Evolutionary conservation across 2,797 vertebrate genomes (phyloP), one percentile per base, ranked within the genome.

Genomic region (Lateolabrax maculatus): DNA sequence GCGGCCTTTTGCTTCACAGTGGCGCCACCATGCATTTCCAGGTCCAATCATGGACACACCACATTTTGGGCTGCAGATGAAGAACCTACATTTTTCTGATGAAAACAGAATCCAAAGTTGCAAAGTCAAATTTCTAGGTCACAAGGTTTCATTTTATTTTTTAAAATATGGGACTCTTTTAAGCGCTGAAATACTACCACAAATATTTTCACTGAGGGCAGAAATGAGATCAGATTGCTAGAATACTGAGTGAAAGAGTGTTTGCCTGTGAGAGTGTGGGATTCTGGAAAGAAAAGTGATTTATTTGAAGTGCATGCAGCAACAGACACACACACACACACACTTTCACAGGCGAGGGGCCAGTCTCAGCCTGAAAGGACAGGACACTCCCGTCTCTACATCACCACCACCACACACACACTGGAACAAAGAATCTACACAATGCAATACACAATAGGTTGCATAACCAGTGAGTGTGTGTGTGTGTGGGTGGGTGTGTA

Each of bases 371-470:
- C 65, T 62, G 72, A 75, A 55, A 71, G 78, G 81, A 82, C 67
- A 76, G 64, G 75, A 79, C 78, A 78, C 75, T 65, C 58, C 15
- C 13, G 16, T 85, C 70, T 80, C 79, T 13, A 10, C 61, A 75
- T 75, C 77, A 81, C 74, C 70, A 58, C 70, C 66, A 31, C 23
- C 37, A 65, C 65, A 83, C 79, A 80, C 25, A 72, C 29, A 31
- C 12, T 9, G 25, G 56, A 87, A 89, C 83, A 87, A 86, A 85
- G 84, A 76, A 34, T 57, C 77, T 6, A 66, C 67, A 83, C 79
- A 72, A 57, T 7, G n/a, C 58, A 67, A 34, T 74, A 51, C 69
- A 83, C 72, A 85, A 70, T 23, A 12, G 8, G 66, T 90, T 91
- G 81, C 72, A 81, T 92, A 90, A 92, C 67, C 36, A 27, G 44